Percentiles rank a stretch among this genome's conserved stretches.
These are phyloP conservation scores for Rallus limicola DNA, from an alignment of 2,113 vertebrate genomes.

Conservation along the genomic window DNA sequence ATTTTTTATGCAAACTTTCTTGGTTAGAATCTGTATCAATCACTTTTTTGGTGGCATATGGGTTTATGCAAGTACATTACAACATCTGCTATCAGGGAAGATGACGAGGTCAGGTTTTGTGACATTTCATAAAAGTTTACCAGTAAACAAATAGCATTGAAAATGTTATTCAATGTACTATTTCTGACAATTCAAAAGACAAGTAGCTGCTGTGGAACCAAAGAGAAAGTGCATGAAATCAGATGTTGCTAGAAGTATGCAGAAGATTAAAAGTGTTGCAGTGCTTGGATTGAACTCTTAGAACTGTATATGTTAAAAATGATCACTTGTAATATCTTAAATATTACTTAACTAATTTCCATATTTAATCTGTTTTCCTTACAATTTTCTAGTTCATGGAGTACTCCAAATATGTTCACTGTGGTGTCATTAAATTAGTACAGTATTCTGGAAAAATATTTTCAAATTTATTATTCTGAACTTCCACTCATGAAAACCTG, in stretches of 20 bases:
- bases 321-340: not conserved
- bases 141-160: not conserved
- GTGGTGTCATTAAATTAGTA: not conserved
- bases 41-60: not conserved
- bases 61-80: rapidly evolving
- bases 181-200: not conserved
- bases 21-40: not conserved
- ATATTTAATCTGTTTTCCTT: not conserved
- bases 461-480: not conserved
- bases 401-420: not conserved
- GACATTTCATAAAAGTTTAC: not conserved
- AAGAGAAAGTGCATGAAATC: not conserved
- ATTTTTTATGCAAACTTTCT: not conserved
- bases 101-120: not conserved
- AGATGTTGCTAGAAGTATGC: not conserved
- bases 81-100: not conserved
- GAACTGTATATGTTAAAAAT: not conserved
- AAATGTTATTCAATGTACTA: not conserved
- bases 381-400: not conserved
- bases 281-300: not conserved
- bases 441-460: not conserved
- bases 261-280: not conserved
- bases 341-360: not conserved
- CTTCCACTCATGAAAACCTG: not conserved
- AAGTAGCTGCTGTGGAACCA: not conserved